Percentiles rank a stretch among this genome's conserved stretches.
Evolutionary conservation across 2,888 invertebrate genomes (phyloP).

Genomic region (Aplocera efformata): DNA sequence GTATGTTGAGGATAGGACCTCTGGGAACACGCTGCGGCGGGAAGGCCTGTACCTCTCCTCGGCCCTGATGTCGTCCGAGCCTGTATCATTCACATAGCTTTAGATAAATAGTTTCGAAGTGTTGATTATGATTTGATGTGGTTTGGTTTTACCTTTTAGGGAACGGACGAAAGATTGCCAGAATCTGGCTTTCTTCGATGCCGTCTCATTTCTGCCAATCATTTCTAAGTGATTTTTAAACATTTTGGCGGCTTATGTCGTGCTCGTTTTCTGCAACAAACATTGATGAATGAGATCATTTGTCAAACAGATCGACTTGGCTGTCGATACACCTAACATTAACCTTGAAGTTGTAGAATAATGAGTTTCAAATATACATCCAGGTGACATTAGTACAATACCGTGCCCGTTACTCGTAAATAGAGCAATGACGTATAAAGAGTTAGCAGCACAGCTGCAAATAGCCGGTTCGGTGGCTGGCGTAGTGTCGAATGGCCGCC

Average conservation of each 20-base stretch:
- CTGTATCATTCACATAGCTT: conserved; percentile 56
- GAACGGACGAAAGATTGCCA: conserved; percentile 96
- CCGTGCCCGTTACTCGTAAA: conserved; percentile 61
- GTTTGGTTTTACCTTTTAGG: conserved; percentile 86
- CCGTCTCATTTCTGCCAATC: conserved; percentile 95
- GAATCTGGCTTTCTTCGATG: conserved; percentile 95
- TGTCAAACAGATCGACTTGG: conserved; percentile 3
- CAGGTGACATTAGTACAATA: conserved; percentile 72
- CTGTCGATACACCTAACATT: conserved; percentile 31
- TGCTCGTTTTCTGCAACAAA: conserved; percentile 87
- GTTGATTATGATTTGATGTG: too few relatives aligned
- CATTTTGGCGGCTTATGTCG: conserved; percentile 88
- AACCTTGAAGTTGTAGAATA: conserved; percentile 51
- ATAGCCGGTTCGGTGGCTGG: conserved; percentile 66
- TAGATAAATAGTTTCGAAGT: too few relatives aligned
- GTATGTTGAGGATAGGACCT: conserved; percentile 84
- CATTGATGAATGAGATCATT: conserved; percentile 18
- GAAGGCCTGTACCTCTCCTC: conserved; percentile 88
- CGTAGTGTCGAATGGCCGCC: conserved; percentile 64
- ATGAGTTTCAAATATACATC: conserved; percentile 45
- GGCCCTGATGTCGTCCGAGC: conserved; percentile 95
- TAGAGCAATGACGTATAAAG: conserved; percentile 72
- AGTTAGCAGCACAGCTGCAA: conserved; percentile 65
- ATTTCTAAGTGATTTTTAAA: conserved; percentile 95
- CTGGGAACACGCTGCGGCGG: conserved; percentile 88